Conservation (phyloP, 2,888 invertebrate species). For the Andrena haemorrhoa region DNA sequence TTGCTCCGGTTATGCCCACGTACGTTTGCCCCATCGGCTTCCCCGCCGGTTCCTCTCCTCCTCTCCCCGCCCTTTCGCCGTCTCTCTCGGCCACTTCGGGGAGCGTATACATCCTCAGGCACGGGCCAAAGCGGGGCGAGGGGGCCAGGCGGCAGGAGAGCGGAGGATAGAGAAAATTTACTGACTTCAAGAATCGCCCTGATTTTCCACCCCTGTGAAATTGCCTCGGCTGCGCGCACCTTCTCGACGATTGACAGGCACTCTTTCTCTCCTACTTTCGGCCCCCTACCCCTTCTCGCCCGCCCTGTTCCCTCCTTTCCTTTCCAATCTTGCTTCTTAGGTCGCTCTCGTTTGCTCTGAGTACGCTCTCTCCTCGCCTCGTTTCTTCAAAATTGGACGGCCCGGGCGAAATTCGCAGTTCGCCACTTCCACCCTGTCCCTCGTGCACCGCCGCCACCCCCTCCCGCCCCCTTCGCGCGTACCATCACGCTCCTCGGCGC, state of each 20-base stretch:
- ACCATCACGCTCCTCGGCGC: neutral
- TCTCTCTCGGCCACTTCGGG: constrained; percentile 19
- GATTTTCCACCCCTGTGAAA: constrained; percentile 78
- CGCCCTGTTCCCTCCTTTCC: constrained; percentile 14
- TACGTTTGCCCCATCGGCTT: constrained; percentile 61
- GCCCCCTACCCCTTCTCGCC: neutral
- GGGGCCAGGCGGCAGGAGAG: constrained; percentile 6
- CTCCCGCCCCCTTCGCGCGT: neutral
- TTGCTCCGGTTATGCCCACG: constrained; percentile 73
- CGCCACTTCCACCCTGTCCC: constrained; percentile 28
- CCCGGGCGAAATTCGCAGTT: constrained; percentile 63
- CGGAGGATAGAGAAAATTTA: constrained; percentile 65
- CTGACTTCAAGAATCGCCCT: constrained; percentile 70
- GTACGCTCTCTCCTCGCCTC: constrained; percentile 51
- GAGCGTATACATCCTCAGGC: constrained; percentile 41
- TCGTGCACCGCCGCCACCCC: neutral
- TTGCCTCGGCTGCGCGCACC: constrained; percentile 71
- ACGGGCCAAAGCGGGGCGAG: constrained; percentile 14
- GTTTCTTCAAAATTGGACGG: constrained; percentile 74
- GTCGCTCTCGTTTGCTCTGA: constrained; percentile 46
- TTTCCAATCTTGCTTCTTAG: constrained; percentile 48
- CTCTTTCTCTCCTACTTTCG: constrained; percentile 47
- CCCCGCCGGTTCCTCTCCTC: constrained; percentile 25
- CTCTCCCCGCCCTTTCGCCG: neutral
- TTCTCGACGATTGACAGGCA: constrained; percentile 77